These are phyloP conservation scores for Hypselothyrea guttata DNA, from an alignment of 2,888 invertebrate species.

Conservation along the genomic window DNA sequence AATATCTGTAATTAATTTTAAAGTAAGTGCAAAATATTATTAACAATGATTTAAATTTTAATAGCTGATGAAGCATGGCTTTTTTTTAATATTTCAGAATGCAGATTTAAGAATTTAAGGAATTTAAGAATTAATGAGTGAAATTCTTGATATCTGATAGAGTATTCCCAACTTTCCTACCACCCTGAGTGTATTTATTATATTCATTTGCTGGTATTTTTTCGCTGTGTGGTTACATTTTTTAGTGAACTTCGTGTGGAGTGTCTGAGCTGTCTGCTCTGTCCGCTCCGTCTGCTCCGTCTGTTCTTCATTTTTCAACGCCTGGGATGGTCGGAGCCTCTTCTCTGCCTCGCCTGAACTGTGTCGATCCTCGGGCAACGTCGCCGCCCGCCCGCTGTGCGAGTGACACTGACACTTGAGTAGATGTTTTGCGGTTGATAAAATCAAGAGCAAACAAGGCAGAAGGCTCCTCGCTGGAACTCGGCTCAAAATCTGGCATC, in stretches of 20 bases:
- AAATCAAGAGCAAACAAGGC: conserved; percentile 79
- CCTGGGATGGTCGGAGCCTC: conserved; percentile 66
- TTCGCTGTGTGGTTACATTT: conserved; percentile 21
- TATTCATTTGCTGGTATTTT: conserved; percentile 10
- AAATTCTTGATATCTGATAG: too few species aligned
- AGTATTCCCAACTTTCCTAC: too few species aligned
- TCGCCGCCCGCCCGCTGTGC: conserved; percentile 76
- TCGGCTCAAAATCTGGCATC: conserved; percentile 25
- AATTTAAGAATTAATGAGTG: too few species aligned
- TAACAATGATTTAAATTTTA: too few species aligned
- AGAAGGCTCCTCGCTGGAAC: conserved; percentile 28
- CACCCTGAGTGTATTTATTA: conserved; percentile 1
- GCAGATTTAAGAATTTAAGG: too few species aligned
- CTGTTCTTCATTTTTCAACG: conserved; percentile 75
- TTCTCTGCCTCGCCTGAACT: conserved; percentile 55
- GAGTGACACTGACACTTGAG: conserved; percentile 80
- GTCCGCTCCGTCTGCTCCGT: conserved; percentile 42
- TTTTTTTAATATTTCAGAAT: too few species aligned
- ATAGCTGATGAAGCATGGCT: too few species aligned
- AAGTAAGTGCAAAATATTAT: too few species aligned
- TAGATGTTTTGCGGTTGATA: conserved; percentile 79
- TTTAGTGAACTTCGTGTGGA: conserved; percentile 33
- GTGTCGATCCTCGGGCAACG: conserved; percentile 41
- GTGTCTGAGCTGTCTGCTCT: conserved; percentile 36
- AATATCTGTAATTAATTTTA: too few species aligned